Evolutionary conservation across 2,113 vertebrate genomes (phyloP), one percentile per base, ranked within the genome.

Genomic region (Alouatta palliata): DNA sequence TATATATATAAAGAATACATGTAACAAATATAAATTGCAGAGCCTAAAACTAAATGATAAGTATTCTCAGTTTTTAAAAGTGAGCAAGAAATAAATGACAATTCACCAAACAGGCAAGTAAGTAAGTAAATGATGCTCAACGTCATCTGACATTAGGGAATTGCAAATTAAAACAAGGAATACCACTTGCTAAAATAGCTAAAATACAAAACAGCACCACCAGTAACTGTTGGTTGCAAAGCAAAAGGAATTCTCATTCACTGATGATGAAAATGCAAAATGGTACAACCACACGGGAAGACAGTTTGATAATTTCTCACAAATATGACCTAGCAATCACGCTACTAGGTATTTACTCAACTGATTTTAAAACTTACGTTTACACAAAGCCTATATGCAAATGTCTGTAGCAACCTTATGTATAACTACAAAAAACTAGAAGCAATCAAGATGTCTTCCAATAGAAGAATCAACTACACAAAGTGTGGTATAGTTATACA

Each of bases 1-100:
- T 37, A 95, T 20, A 87, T 27, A 84, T 13, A 90, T 43, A 95
- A 96, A 94, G 37, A 85, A 61, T 32, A 56, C 17, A 82, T 45
- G 49, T 27, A 87, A 30, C 14, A 68, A 12, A 70, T 27, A 79
- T 23, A 32, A 95, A 87, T 79, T 90, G 95, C 0, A 95, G 21
- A 81, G 30, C 35, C 8, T 73, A 68, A 76, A 88, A 52, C 52
- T 73, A 94, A 66, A 77, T 40, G 70, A 27, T 14, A 77, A 94
- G 16, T 13, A 66, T 86, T 86, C 9, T 32, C 1, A 40, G n/a
- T 71, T 96, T 71, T 5, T 5, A 66, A 94, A 91, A 89, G 8
- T 1, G 61, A 32, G 56, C 5, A 27, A 61, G 92, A 85, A 19
- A 43, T 70, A 89, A 70, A 1, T 32, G 4, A 27, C 5, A 73